phyloP scores from a whole-genome alignment of 2,113 vertebrate genomes.

The Acrocephalus arundinaceus region DNA sequence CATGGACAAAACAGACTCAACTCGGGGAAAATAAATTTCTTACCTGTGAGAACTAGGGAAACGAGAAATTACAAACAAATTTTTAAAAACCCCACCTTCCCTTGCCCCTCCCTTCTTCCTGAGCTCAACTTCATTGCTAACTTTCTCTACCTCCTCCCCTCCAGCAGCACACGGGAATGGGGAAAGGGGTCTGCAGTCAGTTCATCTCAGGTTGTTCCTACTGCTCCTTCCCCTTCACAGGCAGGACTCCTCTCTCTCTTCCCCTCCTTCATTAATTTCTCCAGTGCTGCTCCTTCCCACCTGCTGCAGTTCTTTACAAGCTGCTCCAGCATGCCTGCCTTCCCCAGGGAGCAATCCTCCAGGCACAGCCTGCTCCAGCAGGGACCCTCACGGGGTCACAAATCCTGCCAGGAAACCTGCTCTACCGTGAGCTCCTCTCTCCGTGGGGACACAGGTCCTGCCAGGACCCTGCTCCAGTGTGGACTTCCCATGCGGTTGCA shows the following conservation, averaged over 20 bases:
- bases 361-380: not conserved
- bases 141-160: not conserved
- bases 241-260: not conserved
- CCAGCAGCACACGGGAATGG: not conserved
- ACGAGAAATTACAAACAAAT: not conserved
- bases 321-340: fast-evolving
- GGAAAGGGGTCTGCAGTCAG: not conserved
- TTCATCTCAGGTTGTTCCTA: too few relatives aligned
- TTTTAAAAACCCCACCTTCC: not conserved
- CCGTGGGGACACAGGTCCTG: not conserved
- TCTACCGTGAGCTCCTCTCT: not conserved
- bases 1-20: not conserved
- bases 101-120: not conserved
- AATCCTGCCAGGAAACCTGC: not conserved
- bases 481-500: not conserved
- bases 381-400: not conserved
- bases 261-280: not conserved
- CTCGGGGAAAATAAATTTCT: not conserved
- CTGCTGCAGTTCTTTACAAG: not conserved
- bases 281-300: too few relatives aligned
- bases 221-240: not conserved
- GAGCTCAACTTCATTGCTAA: not conserved
- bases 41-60: not conserved
- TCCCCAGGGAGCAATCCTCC: too few relatives aligned
- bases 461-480: not conserved